Evolutionary conservation across 37 sponge, comb jelly and placozoan genomes (phyloP).

Genomic region (Chondrilla cf. caribensis): DNA sequence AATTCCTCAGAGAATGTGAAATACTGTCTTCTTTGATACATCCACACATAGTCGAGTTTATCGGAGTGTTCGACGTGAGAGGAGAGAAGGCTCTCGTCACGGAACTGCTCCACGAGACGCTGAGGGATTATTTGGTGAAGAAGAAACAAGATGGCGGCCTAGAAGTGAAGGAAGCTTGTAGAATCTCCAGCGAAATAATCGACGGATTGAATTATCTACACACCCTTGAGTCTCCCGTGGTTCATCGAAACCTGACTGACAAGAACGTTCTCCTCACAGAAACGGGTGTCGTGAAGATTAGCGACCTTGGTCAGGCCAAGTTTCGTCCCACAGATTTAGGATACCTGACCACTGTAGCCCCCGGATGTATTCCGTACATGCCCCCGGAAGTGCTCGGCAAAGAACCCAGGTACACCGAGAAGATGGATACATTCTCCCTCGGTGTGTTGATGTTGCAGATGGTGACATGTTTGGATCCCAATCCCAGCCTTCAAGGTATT

Average conservation of each 20-base stretch:
- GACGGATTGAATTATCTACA: background rate
- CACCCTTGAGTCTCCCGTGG: background rate
- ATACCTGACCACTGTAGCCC: slow-evolving; percentile 5
- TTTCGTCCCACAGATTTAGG: background rate
- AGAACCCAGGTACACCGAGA: background rate
- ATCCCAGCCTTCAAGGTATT: background rate
- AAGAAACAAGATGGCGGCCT: background rate
- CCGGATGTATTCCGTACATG: slow-evolving; percentile 9
- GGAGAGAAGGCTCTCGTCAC: background rate
- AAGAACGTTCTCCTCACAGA: background rate
- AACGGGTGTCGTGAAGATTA: background rate
- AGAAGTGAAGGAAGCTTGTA: background rate
- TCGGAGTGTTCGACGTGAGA: background rate
- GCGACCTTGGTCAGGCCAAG: slow-evolving; percentile 6
- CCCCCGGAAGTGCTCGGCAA: slow-evolving; percentile 7
- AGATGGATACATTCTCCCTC: slow-evolving; percentile 1
- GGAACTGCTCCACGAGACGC: background rate
- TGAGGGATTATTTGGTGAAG: background rate
- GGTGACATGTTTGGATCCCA: background rate
- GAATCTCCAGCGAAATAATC: background rate
- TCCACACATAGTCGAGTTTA: background rate
- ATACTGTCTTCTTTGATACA: background rate
- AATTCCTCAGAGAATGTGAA: background rate
- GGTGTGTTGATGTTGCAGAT: slow-evolving; percentile 2
- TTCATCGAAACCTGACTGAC: background rate